Percentiles rank a stretch among this genome's conserved stretches.
Conservation (phyloP, 2,888 invertebrate species). For the Netelia melanura region DNA sequence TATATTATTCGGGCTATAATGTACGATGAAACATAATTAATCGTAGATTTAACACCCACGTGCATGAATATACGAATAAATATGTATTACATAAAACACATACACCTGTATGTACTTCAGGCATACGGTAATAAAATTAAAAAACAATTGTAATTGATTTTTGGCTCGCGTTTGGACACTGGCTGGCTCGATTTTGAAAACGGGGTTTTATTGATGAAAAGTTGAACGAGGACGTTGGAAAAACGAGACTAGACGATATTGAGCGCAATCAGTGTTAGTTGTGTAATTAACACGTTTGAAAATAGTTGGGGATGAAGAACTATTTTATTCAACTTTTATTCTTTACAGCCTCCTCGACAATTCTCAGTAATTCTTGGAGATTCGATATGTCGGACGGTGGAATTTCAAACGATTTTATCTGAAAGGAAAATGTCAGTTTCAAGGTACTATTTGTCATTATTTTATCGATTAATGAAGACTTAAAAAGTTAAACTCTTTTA, state of each 20-base stretch:
- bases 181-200: too few species aligned
- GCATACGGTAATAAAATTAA: constrained; percentile 66
- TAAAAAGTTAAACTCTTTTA: constrained; percentile 74
- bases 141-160: constrained; percentile 64
- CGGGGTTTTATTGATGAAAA: neutral
- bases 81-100: constrained; percentile 66
- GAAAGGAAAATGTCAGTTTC: constrained; percentile 68
- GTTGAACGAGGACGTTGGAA: neutral
- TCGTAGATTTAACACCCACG: constrained; percentile 72
- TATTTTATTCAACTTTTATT: constrained; percentile 78
- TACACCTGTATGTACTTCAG: constrained; percentile 67
- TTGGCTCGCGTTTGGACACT: constrained; percentile 19
- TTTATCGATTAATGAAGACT: neutral
- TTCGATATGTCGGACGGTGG: constrained; percentile 87
- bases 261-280: neutral
- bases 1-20: constrained; percentile 71
- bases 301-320: constrained; percentile 50
- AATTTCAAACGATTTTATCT: constrained; percentile 87
- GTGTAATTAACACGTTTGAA: constrained; percentile 3
- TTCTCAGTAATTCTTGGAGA: constrained; percentile 87
- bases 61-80: constrained; percentile 66
- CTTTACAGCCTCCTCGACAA: constrained; percentile 88
- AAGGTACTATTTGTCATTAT: constrained; percentile 21
- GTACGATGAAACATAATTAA: constrained; percentile 64
- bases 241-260: neutral